Percentiles rank a stretch among this genome's conserved stretches.
phyloP scores from a whole-genome alignment of 2,113 vertebrate species.

The Tauraco erythrolophus region DNA sequence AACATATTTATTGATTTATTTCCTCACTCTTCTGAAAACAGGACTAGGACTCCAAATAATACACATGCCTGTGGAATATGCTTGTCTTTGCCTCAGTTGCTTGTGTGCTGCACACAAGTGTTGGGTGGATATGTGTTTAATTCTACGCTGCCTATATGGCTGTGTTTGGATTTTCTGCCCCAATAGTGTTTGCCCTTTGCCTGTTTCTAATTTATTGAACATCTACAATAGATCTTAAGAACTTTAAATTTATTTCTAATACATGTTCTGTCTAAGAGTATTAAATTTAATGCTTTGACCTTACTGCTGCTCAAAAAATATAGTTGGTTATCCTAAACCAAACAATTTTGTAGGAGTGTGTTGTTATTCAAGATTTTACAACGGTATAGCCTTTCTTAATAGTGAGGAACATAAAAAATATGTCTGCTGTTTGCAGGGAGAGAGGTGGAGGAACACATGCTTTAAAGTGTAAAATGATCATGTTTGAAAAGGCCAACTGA shows the following conservation, averaged over 20 bases:
- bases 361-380: neutral
- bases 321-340: neutral
- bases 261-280: neutral
- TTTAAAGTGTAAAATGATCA: neutral
- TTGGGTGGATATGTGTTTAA: fast-evolving
- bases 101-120: neutral
- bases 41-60: neutral
- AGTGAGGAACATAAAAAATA: neutral
- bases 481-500: neutral
- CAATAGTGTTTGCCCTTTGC: neutral
- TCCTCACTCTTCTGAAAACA: neutral
- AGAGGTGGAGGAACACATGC: neutral
- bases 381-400: neutral
- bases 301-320: neutral
- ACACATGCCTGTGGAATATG: neutral
- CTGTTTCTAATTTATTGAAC: neutral
- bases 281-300: neutral
- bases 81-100: neutral
- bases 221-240: neutral
- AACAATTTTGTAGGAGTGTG: neutral
- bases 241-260: neutral
- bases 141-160: neutral
- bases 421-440: neutral
- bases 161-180: neutral
- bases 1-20: neutral